A percentile compares a stretch with the other conserved stretches of the same genome.
phyloP scores from a whole-genome alignment of 2,888 invertebrate species.

The Exephanes ischioxanthus region DNA sequence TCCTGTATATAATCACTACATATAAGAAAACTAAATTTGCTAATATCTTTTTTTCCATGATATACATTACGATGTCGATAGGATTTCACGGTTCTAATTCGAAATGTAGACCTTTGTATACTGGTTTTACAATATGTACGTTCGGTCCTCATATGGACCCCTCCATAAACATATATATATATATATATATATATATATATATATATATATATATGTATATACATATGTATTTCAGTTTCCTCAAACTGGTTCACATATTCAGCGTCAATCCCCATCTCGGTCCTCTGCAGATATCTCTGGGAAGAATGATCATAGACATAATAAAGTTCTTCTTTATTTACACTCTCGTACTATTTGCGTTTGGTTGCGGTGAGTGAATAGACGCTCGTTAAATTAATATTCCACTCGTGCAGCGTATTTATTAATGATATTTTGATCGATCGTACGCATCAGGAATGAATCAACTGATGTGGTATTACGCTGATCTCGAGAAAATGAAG shows the following conservation, averaged over 20 bases:
- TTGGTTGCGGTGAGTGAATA: slow-evolving; percentile 93
- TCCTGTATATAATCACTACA: too few species aligned
- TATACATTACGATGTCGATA: too few species aligned
- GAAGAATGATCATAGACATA: slow-evolving; percentile 97
- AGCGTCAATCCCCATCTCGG: slow-evolving; percentile 98
- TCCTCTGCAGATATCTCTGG: slow-evolving; percentile 96
- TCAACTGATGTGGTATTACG: slow-evolving; percentile 97
- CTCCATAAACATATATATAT: too few species aligned
- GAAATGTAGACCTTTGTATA: too few species aligned
- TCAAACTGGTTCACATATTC: slow-evolving; percentile 98
- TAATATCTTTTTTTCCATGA: too few species aligned
- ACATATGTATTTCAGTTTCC: slow-evolving; percentile 87
- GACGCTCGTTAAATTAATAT: neutral
- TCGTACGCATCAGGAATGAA: slow-evolving; percentile 89
- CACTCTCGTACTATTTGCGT: slow-evolving; percentile 96
- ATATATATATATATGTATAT: too few species aligned
- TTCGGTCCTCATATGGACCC: too few species aligned
- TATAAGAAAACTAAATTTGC: too few species aligned
- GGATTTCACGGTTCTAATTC: too few species aligned
- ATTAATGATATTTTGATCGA: neutral
- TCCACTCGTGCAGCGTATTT: neutral
- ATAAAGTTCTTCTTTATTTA: slow-evolving; percentile 98
- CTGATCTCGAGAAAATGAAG: slow-evolving; percentile 94
- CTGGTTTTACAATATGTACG: too few species aligned
- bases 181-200: too few species aligned